Evolutionary conservation across 2,797 vertebrate genomes (phyloP).

Genomic region (Triplophysa yarkandensis): DNA sequence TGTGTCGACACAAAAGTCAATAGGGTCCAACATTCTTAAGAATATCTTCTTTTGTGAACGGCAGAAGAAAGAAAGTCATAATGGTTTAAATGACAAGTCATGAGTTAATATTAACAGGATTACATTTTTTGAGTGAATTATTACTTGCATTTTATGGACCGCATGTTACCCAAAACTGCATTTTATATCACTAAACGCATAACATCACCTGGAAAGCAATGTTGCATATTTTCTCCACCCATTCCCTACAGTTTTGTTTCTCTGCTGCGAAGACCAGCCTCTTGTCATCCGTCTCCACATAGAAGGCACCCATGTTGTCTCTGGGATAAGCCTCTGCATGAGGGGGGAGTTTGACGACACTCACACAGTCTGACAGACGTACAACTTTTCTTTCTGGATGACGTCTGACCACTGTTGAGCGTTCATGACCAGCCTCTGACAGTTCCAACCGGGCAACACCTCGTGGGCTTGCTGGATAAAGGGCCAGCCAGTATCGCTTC

Average conservation of each 20-base stretch:
- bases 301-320: constrained; percentile 83
- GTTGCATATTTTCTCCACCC: constrained; percentile 85
- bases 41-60: too few species aligned
- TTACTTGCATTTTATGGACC: background rate
- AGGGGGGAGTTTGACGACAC: constrained; percentile 76
- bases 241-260: constrained; percentile 77
- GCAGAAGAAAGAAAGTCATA: too few species aligned
- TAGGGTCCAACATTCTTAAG: too few species aligned
- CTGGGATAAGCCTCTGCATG: constrained; percentile 81
- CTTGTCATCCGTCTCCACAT: constrained; percentile 82
- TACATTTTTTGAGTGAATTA: too few species aligned
- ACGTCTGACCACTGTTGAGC: constrained; percentile 47
- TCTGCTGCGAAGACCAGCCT: constrained; percentile 84
- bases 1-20: too few species aligned
- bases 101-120: too few species aligned
- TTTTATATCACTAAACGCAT: background rate
- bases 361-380: constrained; percentile 82
- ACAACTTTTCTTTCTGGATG: constrained; percentile 81
- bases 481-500: constrained; percentile 85
- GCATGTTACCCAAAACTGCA: background rate
- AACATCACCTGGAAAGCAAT: constrained; percentile 82
- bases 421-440: constrained; percentile 70
- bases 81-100: too few species aligned
- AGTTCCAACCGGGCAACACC: constrained; percentile 89
- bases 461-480: constrained; percentile 80